Evolutionary conservation across 1,140 invertebrate genomes (phyloP), one percentile per base, ranked within the genome.

Genomic region (Lepidotrigona ventralis): DNA sequence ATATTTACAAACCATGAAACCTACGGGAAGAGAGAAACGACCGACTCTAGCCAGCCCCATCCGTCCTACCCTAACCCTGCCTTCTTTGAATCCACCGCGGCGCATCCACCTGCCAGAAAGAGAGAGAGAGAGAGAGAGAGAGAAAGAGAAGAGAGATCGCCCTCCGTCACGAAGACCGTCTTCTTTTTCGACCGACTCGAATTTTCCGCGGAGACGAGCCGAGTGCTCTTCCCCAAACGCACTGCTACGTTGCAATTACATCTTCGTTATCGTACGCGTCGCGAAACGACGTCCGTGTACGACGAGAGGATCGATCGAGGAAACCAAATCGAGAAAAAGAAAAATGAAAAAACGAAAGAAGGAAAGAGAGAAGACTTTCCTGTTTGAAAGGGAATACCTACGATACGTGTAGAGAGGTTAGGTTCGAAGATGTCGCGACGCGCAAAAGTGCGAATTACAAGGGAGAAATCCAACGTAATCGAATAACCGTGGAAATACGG

Each of bases 1-100:
- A 90, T 90, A 90, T 86, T 87, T 90, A 90, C 89, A 89, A 90
- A 89, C 87, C 90, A 90, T 90, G 88, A 91, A 91, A 90, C 88
- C 82, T 85, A 81, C 85, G 84, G 81, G 69, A 64, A 72, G 76
- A 88, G 73, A 85, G 79, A 33, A 33, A 33, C 23, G 51, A 77
- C 71, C 54, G 74, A 72, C 82, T 56, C 6, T 58, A 29, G 70
- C 75, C 75, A 21, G 39, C 79, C 74, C 79, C 54, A 69, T 80
- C 81, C 68, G 39, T 51, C 39, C 80, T 60, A 70, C 51, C 39
- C 76, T 54, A 78, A 77, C 72, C 56, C 74, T 56, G 29, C 63
- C n/a, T 54, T 54, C 8, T 74, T 29, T 51, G 19, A n/a, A 66
- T 64, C 79, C 29, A 33, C 29, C 46, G 33, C 39, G 76, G 66